Evolutionary conservation across 2,113 vertebrate species (phyloP).

Genomic region (Sula dactylatra): DNA sequence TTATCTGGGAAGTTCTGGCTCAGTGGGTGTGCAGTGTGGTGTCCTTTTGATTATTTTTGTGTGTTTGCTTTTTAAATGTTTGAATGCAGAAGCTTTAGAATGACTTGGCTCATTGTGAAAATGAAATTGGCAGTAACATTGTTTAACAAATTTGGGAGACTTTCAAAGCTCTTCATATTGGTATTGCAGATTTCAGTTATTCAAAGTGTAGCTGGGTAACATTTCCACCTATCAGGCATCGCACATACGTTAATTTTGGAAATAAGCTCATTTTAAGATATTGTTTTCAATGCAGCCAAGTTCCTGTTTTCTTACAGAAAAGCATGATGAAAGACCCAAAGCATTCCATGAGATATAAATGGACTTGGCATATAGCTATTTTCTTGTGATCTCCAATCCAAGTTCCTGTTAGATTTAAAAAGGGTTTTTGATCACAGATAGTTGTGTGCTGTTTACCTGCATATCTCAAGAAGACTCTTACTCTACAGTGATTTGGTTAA

Average conservation of each 20-base stretch:
- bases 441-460: slow-evolving; percentile 35
- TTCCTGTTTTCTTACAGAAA: slow-evolving; percentile 51
- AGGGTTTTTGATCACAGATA: slow-evolving; percentile 31
- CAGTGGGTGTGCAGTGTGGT: neutral
- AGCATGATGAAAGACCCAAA: slow-evolving; percentile 29
- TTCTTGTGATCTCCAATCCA: slow-evolving; percentile 57
- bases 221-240: slow-evolving; percentile 50
- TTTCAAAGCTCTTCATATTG: slow-evolving; percentile 32
- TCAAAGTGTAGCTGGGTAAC: slow-evolving; percentile 32
- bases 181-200: slow-evolving; percentile 34
- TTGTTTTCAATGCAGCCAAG: slow-evolving; percentile 36
- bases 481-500: neutral
- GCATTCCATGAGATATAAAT: slow-evolving; percentile 29
- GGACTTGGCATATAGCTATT: slow-evolving; percentile 39
- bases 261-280: slow-evolving; percentile 55
- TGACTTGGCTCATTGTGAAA: slow-evolving; percentile 25
- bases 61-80: slow-evolving; percentile 41
- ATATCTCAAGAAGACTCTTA: neutral
- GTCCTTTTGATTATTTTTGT: slow-evolving; percentile 41
- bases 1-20: slow-evolving; percentile 10
- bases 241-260: slow-evolving; percentile 56
- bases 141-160: slow-evolving; percentile 46
- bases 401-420: slow-evolving; percentile 44
- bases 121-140: slow-evolving; percentile 50
- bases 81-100: slow-evolving; percentile 42